Evolutionary conservation across 2,888 invertebrate genomes (phyloP).

Genomic region (Dilophus febrilis): DNA sequence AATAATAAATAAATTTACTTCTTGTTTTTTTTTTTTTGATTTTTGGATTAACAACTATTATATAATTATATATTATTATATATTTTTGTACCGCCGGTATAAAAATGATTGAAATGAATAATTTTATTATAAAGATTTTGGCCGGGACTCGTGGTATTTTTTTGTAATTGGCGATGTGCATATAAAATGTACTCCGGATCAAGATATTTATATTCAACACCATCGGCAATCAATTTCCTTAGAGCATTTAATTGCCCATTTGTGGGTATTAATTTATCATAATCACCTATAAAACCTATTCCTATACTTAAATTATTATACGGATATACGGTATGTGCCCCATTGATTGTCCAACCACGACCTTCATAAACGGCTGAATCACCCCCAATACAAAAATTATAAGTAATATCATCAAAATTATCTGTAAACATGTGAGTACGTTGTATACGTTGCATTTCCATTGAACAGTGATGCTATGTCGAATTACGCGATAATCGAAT

Average conservation of each 20-base stretch:
- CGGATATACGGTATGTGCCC: constrained; percentile 51
- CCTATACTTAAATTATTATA: constrained; percentile 50
- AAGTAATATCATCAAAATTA: constrained; percentile 49
- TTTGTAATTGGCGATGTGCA: constrained; percentile 47
- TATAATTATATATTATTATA: too few relatives aligned
- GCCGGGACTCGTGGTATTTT: constrained; percentile 48
- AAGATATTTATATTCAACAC: constrained; percentile 43
- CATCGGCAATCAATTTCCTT: constrained; percentile 40
- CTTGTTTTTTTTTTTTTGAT: too few relatives aligned
- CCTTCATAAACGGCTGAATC: constrained; percentile 58
- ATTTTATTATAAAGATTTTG: too few relatives aligned
- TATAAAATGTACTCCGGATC: constrained; percentile 45
- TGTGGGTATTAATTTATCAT: constrained; percentile 35
- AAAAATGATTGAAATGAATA: too few relatives aligned
- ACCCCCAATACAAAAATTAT: constrained; percentile 64
- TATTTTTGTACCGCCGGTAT: too few relatives aligned
- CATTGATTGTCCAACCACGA: constrained; percentile 53
- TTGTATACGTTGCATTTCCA: constrained; percentile 38
- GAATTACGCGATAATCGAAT: too few relatives aligned
- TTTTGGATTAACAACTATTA: too few relatives aligned
- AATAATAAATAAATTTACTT: too few relatives aligned
- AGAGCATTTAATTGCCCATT: constrained; percentile 40
- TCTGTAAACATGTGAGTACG: constrained; percentile 46
- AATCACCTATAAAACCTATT: constrained; percentile 56
- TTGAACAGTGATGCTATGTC: too few relatives aligned